Base-by-base conservation (phyloP, 2,888 invertebrate species). In the Tortrix viridana region DNA sequence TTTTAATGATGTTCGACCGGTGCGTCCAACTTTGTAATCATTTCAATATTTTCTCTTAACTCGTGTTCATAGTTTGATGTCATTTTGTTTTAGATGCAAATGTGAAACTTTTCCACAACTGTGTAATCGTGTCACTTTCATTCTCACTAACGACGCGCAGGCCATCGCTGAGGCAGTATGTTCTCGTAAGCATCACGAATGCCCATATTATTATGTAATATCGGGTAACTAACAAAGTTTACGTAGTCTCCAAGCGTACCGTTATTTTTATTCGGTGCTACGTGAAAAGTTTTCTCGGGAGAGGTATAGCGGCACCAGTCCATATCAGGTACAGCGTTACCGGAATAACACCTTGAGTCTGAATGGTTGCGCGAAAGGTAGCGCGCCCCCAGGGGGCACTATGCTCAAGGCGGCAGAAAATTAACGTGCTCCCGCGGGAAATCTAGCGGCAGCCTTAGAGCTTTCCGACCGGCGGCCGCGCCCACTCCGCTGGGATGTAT, bases 401-500 rank as follows among this genome's bases (percentile, higher is more conserved):
- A 94, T 94, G 94, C 94, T 94, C 94, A 94, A 94, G 94, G 94
- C 94, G 94, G 94, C 94, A 94, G 94, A 95, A 95, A 95, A 95
- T 95, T 94, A 94, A 94, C 94, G 94, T 92, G 93, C 92, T 82
- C 94, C 91, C 93, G 74, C 76, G 94, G 94, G 94, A 94, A 94
- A 94, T 94, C 93, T 93, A 93, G 89, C 88, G 86, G 80, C 93
- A 91, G 92, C 90, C 89, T 93, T 86, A 86, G 88, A 84, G 89
- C 82, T 80, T 87, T 82, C 80, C 79, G 69, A 68, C 69, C 72
- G 71, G 72, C 74, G 72, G 80, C 73, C 74, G 78, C 79, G 77
- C 77, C 81, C 82, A 80, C 84, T 88, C 86, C 79, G 68, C 76
- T 73, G 92, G 89, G 91, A 89, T 83, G 80, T 83, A 81, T 86